These are phyloP conservation scores for Oligia latruncula DNA, from an alignment of 2,888 invertebrate genomes.

Conservation along the genomic window DNA sequence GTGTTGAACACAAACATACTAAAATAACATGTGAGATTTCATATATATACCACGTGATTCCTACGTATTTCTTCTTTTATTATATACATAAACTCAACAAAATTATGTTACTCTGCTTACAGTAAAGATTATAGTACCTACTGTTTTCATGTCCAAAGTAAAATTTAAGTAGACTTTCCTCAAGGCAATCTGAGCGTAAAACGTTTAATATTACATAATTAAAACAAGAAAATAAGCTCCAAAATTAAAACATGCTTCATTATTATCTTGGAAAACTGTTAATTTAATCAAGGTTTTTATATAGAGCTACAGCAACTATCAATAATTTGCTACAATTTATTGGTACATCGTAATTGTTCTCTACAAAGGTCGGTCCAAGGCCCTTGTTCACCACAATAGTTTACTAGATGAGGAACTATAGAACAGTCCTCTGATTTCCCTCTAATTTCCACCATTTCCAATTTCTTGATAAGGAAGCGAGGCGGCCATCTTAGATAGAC, in stretches of 20 bases:
- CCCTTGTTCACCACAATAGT: slow-evolving; percentile 17
- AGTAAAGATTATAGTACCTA: slow-evolving; percentile 13
- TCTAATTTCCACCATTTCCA: slow-evolving; percentile 72
- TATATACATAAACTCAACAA: slow-evolving; percentile 10
- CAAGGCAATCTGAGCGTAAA: slow-evolving; percentile 13
- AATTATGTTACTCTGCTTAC: slow-evolving; percentile 7
- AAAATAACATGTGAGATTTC: slow-evolving; percentile 9
- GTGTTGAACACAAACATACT: not conserved
- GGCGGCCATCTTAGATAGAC: slow-evolving; percentile 56
- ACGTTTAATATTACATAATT: slow-evolving; percentile 46
- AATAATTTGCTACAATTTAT: slow-evolving; percentile 1
- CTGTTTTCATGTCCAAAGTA: slow-evolving; percentile 27
- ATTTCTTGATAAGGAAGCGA: slow-evolving; percentile 71
- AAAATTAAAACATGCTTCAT: slow-evolving; percentile 21
- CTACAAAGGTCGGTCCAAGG: not conserved
- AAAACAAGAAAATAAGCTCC: slow-evolving; percentile 35
- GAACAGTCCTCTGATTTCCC: slow-evolving; percentile 69
- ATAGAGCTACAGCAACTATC: too few relatives aligned
- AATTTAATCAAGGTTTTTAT: slow-evolving; percentile 7
- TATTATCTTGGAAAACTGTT: slow-evolving; percentile 26
- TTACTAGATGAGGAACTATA: slow-evolving; percentile 21
- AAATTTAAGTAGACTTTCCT: slow-evolving; percentile 29
- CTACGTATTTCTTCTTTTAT: not conserved
- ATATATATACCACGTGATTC: not conserved
- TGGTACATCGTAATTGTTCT: not conserved